A percentile compares a stretch with the other conserved stretches of the same genome.
Conservation (phyloP, 2,797 vertebrate genomes). For the Toxotes lorentzi region DNA sequence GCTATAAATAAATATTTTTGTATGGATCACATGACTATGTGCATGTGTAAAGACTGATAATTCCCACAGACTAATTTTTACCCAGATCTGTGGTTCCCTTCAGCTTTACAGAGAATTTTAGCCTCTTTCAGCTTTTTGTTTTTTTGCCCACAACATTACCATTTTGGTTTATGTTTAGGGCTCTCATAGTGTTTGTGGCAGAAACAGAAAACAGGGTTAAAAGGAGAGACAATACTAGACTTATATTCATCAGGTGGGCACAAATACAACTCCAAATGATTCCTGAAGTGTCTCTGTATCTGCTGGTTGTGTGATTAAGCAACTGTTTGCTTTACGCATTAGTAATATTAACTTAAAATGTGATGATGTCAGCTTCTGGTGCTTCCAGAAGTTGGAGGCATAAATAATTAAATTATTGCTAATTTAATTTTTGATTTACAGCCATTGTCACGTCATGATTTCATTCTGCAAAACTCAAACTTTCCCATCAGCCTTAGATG, state of each 20-base stretch:
- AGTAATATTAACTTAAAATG: not conserved
- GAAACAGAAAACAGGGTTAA: not conserved
- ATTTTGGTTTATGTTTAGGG: too few relatives aligned
- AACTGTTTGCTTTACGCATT: not conserved
- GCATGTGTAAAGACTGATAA: not conserved
- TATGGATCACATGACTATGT: constrained; percentile 6
- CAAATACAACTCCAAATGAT: not conserved
- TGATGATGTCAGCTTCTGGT: not conserved
- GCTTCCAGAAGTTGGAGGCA: not conserved
- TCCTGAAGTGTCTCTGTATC: not conserved
- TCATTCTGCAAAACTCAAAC: not conserved
- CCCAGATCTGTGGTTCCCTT: not conserved
- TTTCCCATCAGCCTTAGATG: not conserved
- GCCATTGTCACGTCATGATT: not conserved
- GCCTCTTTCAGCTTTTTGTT: not conserved
- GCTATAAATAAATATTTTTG: constrained; percentile 22
- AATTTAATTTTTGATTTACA: not conserved
- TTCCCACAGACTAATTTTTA: too few relatives aligned
- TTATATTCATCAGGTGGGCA: not conserved
- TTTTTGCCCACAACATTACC: not conserved
- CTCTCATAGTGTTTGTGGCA: too few relatives aligned
- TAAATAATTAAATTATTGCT: not conserved
- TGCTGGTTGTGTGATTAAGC: not conserved
- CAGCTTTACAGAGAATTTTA: not conserved
- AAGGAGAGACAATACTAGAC: not conserved